These are phyloP conservation scores for Fistularia tabacaria DNA, from an alignment of 2,797 vertebrate species.

Conservation along the genomic window DNA sequence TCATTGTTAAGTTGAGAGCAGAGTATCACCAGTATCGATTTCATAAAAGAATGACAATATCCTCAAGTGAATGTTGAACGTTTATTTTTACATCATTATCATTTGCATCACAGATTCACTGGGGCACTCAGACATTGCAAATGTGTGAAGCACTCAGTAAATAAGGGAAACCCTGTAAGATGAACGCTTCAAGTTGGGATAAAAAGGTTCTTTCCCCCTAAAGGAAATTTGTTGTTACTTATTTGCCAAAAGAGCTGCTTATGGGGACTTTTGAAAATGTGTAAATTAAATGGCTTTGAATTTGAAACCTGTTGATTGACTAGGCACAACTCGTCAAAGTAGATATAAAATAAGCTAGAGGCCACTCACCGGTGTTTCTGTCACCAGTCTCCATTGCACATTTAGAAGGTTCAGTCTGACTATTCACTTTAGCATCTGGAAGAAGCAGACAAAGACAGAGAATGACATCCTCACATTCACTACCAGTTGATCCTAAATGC, in stretches of 20 bases:
- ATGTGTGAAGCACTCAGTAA: slow-evolving; percentile 17
- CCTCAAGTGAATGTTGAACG: not conserved
- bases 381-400: slow-evolving; percentile 92
- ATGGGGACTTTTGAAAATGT: too few relatives aligned
- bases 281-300: slow-evolving; percentile 1
- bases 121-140: slow-evolving; percentile 13
- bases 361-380: slow-evolving; percentile 86
- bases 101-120: slow-evolving; percentile 18
- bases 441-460: slow-evolving; percentile 72
- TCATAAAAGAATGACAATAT: slow-evolving; percentile 10
- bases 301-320: slow-evolving; percentile 57
- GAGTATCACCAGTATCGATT: slow-evolving; percentile 7
- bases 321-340: slow-evolving; percentile 5
- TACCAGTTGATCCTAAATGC: too few relatives aligned
- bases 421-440: slow-evolving; percentile 98
- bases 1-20: not conserved
- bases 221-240: slow-evolving; percentile 1
- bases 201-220: not conserved
- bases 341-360: slow-evolving; percentile 11
- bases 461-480: slow-evolving; percentile 38
- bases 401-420: slow-evolving; percentile 96
- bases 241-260: too few relatives aligned
- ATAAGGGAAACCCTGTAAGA: slow-evolving; percentile 12
- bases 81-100: not conserved
- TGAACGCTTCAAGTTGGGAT: not conserved